Evolutionary conservation across 37 sponge, comb jelly and placozoan species (phyloP), one percentile per base, ranked within the genome.

Genomic region (Corticium candelabrum): DNA sequence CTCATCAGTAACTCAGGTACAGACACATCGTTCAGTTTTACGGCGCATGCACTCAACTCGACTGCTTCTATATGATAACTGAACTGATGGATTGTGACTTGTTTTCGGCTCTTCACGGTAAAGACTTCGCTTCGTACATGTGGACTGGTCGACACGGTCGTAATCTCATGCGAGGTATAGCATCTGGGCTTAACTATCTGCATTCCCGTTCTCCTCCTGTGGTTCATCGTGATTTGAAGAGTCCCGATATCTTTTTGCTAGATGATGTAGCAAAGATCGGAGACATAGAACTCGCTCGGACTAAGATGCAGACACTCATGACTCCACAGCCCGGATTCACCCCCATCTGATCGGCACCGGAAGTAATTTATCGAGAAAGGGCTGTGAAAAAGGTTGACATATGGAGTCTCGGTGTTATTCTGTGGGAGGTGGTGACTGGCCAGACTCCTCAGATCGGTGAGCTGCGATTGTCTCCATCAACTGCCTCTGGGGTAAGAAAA

Each of bases 381-480:
- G 91, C 95, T 3, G 90, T 86, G 31, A 91, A 94, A 80, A 94
- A 94, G 82, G 90, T 94, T 30, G 95, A 94, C 81, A 88, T 94
- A 30, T 94, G 95, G 95, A 90, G 92, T 62, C 79, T 88, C 57
- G 95, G 95, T 32, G 80, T 94, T 11, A 82, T 94, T 31, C 82
- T 94, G 7, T 94, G 95, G 95, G 95, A 94, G 83, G 79, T 94
- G 0, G 87, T 84, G n/a, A 88, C 87, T 3, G 95, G 91, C 0
- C 83, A 79, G 40, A 2, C 81, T 27, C 95, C 95, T 2, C 68
- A 71, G 3, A 71, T 78, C 7, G 95, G 95, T 3, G 83, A 84
- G 37, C 81, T 94, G 69, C 74, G 43, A 3, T 41, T 94, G 1
- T 87, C 91, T 0, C 67, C 41, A 2, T 41, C 74, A 32, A 57